Conservation (phyloP, 2,888 invertebrate species). For the Cryptocephalus moraei region DNA sequence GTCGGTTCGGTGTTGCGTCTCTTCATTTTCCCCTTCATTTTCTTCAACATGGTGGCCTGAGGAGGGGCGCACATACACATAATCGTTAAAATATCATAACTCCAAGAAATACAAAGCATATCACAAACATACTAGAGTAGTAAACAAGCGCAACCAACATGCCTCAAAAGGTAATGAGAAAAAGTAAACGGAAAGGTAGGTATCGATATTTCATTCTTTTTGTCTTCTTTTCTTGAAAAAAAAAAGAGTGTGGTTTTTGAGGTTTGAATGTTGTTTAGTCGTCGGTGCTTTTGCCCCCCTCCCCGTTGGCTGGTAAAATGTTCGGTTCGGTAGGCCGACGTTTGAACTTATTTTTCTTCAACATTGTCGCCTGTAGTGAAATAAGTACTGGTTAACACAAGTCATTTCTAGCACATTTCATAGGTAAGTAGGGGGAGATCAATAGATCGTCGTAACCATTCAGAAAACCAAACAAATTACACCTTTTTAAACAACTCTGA, state of each 20-base stretch:
- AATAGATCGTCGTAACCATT: no score
- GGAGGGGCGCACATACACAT: slow-evolving; percentile 36
- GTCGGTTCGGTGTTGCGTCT: slow-evolving; percentile 86
- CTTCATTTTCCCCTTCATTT: slow-evolving; percentile 93
- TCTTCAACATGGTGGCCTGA: slow-evolving; percentile 99
- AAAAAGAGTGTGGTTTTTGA: no score
- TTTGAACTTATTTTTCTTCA: slow-evolving; percentile 99
- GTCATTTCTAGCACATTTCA: no score
- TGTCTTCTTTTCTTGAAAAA: slow-evolving; percentile 12
- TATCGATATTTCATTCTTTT: neutral
- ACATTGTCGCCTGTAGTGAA: slow-evolving; percentile 88
- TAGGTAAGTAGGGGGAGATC: no score
- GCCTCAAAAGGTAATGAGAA: neutral
- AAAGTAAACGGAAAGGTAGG: slow-evolving; percentile 10
- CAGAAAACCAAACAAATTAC: no score
- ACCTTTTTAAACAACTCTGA: no score
- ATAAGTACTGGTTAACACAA: neutral
- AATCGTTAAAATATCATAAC: neutral
- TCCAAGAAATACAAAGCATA: neutral
- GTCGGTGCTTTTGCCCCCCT: slow-evolving; percentile 54
- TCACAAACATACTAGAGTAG: neutral
- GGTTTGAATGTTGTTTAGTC: slow-evolving; percentile 35
- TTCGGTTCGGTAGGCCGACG: slow-evolving; percentile 79
- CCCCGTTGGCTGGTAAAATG: slow-evolving; percentile 53
- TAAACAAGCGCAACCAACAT: neutral